Percentiles rank a stretch among this genome's conserved stretches.
Evolutionary conservation across 2,888 invertebrate genomes (phyloP).

Genomic region (Epirrita christyi): DNA sequence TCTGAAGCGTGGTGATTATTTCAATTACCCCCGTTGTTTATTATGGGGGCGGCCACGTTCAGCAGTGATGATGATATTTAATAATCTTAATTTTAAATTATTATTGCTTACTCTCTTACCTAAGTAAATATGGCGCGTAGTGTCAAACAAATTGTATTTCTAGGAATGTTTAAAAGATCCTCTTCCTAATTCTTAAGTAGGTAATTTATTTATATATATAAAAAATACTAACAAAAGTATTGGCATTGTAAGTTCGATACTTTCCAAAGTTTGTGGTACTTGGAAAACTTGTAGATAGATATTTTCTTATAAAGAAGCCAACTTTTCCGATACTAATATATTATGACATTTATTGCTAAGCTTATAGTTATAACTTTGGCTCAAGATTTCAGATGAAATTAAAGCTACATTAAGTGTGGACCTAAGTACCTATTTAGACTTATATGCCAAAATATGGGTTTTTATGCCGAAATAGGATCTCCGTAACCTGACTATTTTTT

Average conservation of each 20-base stretch:
- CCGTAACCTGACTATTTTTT: not conserved
- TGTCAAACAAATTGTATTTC: too few relatives aligned
- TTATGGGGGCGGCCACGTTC: too few relatives aligned
- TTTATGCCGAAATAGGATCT: not conserved
- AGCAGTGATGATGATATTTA: too few relatives aligned
- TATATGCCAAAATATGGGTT: not conserved
- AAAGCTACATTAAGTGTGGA: not conserved
- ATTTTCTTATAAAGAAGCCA: not conserved
- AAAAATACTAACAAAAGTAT: too few relatives aligned
- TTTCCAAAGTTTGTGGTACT: not conserved
- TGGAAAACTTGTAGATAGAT: not conserved
- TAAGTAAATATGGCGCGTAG: too few relatives aligned
- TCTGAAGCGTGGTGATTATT: too few relatives aligned
- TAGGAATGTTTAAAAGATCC: too few relatives aligned
- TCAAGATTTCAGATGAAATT: not conserved
- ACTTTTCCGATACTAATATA: conserved; percentile 1
- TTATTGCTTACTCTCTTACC: too few relatives aligned
- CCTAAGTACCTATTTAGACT: not conserved
- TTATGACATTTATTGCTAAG: not conserved
- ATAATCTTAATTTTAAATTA: too few relatives aligned
- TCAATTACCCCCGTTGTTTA: too few relatives aligned
- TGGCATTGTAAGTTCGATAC: not conserved
- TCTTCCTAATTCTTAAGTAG: too few relatives aligned
- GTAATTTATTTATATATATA: too few relatives aligned
- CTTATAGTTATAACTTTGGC: not conserved